Evolutionary conservation across 2,797 vertebrate genomes (phyloP), one percentile per base, ranked within the genome.

Genomic region (Amblyopsis hoosieri): DNA sequence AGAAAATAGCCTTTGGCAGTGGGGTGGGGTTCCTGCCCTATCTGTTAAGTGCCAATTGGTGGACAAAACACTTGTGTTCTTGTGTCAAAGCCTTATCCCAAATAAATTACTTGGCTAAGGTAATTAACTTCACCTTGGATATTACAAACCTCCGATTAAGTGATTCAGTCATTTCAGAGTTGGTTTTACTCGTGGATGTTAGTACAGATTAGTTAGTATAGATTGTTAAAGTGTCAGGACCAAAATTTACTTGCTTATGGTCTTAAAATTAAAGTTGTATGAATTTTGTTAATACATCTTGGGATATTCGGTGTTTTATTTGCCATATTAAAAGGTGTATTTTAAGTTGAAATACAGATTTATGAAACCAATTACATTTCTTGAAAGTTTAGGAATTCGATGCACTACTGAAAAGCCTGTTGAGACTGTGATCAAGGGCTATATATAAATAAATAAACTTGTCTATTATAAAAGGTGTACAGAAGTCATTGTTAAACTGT

Each of bases 191-290:
- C 61, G 15, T 55, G 45, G 42, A 67, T 78, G 1, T 54, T 31
- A 69, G 57, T 62, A 17, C 53, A 66, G n/a, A 17, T 50, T 19
- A 47, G 23, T 29, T 61, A 55, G n/a, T 52, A 29, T 29, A 29
- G 23, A 4, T 29, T 29, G 23, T 29, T 29, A 29, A 23, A 75
- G 50, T 87, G 66, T 77, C 65, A 55, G 62, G 79, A 88, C 85
- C 85, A 88, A 82, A 60, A 76, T 74, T 57, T 69, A 61, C 77
- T 83, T 86, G 69, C 86, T 78, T 68, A 82, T 89, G 74, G 62
- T 85, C 42, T 56, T 84, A 80, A 89, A 89, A 90, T 84, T 87
- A 91, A 81, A 81, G 54, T 42, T 57, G 33, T 45, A 17, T 33
- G 10, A 45, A 57, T 55, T 3, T 15, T 55, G 14, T 55, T 55